Base-by-base conservation (phyloP, 2,797 vertebrate species). In the Menidia menidia region DNA sequence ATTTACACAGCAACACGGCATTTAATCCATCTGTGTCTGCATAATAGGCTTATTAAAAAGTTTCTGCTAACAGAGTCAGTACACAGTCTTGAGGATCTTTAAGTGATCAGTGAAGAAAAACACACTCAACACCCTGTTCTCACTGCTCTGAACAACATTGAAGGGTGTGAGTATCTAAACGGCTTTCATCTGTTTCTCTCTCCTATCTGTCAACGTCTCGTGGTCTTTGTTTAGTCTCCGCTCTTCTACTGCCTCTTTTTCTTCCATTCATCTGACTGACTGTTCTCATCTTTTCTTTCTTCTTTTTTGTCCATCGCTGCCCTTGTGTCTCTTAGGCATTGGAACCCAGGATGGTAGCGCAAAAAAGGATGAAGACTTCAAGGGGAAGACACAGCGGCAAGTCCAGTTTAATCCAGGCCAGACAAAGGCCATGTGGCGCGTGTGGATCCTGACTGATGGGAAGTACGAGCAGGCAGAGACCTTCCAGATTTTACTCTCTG, bases 401-500 rank as follows among this genome's bases (percentile, higher is more conserved):
- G 96, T 98, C 69, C 97, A 98, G 89, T 99, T 99, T 89, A 98
- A 97, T 90, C 97, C 97, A 0, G 97, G 97, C 57, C 97, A 98
- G 89, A 95, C 90, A 43, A 89, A 78, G 61, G 97, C 97, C 75
- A 93, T 91, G 0, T 98, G 97, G 97, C 77, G 92, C 53, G 94
- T 98, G 4, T 88, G 87, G 35, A 94, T 98, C 85, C 78, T 97
- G 78, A 78, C 92, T 0, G 97, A 98, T 0, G 94, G 89, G 8
- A 90, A 91, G 68, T 97, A 96, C 1, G 97, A 99, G 77, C 94
- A 90, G 65, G 95, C 95, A 0, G 97, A 99, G 86, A 96, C 92
- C 60, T 98, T 99, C 89, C 95, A 95, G 80, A 94, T 99, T 81
- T 68, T 96, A 53, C 94, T 99, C 39, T 97, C 96, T 0, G 97